These are phyloP conservation scores for Bombus cullumanus DNA, from an alignment of 1,140 invertebrate species.

Conservation along the genomic window DNA sequence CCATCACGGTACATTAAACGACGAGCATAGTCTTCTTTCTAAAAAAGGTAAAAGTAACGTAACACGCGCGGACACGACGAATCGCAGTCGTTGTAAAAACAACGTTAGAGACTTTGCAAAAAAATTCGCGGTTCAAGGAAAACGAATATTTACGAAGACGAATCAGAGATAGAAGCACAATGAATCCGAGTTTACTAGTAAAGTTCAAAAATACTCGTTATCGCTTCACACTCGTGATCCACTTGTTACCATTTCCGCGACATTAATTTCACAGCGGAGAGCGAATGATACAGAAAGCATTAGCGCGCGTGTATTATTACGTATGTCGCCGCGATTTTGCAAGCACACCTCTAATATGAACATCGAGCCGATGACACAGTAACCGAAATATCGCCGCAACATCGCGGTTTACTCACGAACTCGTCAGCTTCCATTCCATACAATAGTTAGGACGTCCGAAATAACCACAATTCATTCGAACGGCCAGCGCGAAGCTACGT, in stretches of 20 bases:
- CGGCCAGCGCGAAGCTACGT: neutral
- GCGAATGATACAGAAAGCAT: conserved; percentile 1
- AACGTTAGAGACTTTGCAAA: neutral
- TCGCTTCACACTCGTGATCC: neutral
- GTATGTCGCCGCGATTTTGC: conserved; percentile 7
- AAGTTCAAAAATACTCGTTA: neutral
- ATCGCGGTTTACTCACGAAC: conserved; percentile 45
- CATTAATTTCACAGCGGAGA: neutral
- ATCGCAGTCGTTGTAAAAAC: no score
- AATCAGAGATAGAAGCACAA: neutral
- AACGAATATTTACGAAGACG: neutral
- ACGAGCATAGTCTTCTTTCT: no score
- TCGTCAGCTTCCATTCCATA: conserved; percentile 1
- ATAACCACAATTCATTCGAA: conserved; percentile 38
- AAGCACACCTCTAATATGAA: conserved; percentile 40
- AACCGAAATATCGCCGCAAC: conserved; percentile 49
- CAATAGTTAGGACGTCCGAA: conserved; percentile 26
- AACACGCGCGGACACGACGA: no score
- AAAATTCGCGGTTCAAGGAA: no score
- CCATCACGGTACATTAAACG: no score
- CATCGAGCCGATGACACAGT: conserved; percentile 30
- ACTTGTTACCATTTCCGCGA: neutral
- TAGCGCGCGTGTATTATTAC: conserved; percentile 28
- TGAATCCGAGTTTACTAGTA: neutral
- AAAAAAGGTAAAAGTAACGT: no score